These are phyloP conservation scores for Conistra vaccinii DNA, from an alignment of 2,888 invertebrate species.

Conservation along the genomic window DNA sequence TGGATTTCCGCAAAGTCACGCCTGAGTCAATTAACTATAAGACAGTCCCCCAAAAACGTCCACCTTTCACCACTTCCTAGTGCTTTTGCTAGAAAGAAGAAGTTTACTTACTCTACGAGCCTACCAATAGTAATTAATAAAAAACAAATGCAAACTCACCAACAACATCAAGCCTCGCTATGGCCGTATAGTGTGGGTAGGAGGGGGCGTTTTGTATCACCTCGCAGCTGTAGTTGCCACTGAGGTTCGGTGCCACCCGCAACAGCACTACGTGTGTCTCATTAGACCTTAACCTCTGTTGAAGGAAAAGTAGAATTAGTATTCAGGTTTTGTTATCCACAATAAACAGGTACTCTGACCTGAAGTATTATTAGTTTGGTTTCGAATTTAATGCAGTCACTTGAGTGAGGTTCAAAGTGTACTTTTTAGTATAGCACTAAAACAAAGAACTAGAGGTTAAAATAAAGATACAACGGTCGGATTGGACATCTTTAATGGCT, in stretches of 20 bases:
- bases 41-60: no score
- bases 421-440: not conserved
- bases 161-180: constrained; percentile 85
- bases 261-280: constrained; percentile 86
- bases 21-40: no score
- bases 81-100: no score
- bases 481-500: no score
- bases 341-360: not conserved
- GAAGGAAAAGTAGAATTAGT: constrained; percentile 42
- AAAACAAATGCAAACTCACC: constrained; percentile 75
- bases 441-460: no score
- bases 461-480: not conserved
- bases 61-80: no score
- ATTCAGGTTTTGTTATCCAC: not conserved
- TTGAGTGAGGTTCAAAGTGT: not conserved
- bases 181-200: constrained; percentile 84
- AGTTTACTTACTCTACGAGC: no score
- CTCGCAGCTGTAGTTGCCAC: constrained; percentile 89
- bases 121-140: not conserved
- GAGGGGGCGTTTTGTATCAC: constrained; percentile 88
- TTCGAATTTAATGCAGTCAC: not conserved
- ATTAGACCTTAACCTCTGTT: constrained; percentile 86
- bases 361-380: not conserved
- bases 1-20: no score
- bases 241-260: constrained; percentile 79